A percentile compares a stretch with the other conserved stretches of the same genome.
These are phyloP conservation scores for Drosophila atripex DNA, from an alignment of 2,888 invertebrate species.

Conservation along the genomic window DNA sequence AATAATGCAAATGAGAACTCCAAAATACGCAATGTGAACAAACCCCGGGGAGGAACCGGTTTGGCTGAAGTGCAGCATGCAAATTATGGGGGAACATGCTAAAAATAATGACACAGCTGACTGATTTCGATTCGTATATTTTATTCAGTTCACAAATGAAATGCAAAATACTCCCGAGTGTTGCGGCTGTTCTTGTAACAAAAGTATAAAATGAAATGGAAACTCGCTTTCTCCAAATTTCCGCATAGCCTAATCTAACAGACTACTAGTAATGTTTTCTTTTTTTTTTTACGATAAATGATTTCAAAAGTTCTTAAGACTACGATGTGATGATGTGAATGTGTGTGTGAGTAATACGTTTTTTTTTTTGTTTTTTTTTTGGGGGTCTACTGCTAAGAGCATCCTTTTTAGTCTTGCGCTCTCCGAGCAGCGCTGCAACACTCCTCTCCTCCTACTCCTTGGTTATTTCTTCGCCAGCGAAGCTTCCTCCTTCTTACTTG, in stretches of 20 bases:
- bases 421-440: slow-evolving; percentile 45
- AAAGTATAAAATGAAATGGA: slow-evolving; percentile 24
- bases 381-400: slow-evolving; percentile 6
- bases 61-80: slow-evolving; percentile 11
- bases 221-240: slow-evolving; percentile 16
- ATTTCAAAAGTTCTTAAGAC: slow-evolving; percentile 28
- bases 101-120: slow-evolving; percentile 13
- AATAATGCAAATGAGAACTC: background rate
- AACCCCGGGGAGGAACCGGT: slow-evolving; percentile 11
- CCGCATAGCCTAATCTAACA: slow-evolving; percentile 26
- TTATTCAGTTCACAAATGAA: slow-evolving; percentile 33
- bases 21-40: background rate
- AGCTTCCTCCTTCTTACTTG: slow-evolving; percentile 38
- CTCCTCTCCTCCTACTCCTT: slow-evolving; percentile 15
- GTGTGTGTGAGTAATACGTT: slow-evolving; percentile 17
- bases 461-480: slow-evolving; percentile 43
- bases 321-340: slow-evolving; percentile 39
- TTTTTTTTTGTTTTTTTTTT: background rate
- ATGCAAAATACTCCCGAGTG: slow-evolving; percentile 37
- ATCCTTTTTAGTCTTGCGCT: slow-evolving; percentile 44
- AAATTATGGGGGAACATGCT: slow-evolving; percentile 4
- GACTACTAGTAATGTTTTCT: slow-evolving; percentile 19
- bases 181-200: slow-evolving; percentile 41
- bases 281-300: slow-evolving; percentile 19
- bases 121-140: slow-evolving; percentile 10